These are phyloP conservation scores for Bhutanitis thaidina DNA, from an alignment of 2,888 invertebrate species.

Conservation along the genomic window DNA sequence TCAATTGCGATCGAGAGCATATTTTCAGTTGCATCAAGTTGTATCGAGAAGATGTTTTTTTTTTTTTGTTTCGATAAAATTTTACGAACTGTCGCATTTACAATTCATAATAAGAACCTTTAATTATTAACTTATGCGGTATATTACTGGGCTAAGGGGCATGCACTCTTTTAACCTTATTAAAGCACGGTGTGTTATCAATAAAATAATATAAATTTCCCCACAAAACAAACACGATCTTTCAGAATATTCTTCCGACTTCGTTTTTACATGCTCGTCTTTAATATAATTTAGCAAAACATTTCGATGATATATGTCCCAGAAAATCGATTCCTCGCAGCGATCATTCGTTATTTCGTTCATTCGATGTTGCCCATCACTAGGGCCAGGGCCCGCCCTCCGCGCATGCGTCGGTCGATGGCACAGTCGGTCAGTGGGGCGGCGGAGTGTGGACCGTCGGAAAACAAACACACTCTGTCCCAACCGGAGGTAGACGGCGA, in stretches of 20 bases:
- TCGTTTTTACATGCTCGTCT: too few relatives aligned
- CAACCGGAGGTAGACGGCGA: slow-evolving; percentile 56
- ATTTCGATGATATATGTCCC: not conserved
- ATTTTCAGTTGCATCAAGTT: not conserved
- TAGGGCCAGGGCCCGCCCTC: slow-evolving; percentile 18
- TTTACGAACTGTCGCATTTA: too few relatives aligned
- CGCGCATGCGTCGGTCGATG: slow-evolving; percentile 76
- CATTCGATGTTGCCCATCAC: slow-evolving; percentile 12
- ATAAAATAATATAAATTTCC: too few relatives aligned
- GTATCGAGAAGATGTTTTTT: slow-evolving; percentile 9
- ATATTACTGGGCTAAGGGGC: too few relatives aligned
- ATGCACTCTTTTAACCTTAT: too few relatives aligned
- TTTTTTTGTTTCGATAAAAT: too few relatives aligned
- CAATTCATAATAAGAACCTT: too few relatives aligned
- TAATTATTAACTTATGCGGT: too few relatives aligned
- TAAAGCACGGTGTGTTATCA: too few relatives aligned
- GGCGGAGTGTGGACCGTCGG: slow-evolving; percentile 51
- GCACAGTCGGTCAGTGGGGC: slow-evolving; percentile 75
- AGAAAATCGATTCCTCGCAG: not conserved
- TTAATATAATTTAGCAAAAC: too few relatives aligned
- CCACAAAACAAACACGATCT: too few relatives aligned
- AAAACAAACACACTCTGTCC: slow-evolving; percentile 74
- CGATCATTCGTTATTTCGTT: not conserved
- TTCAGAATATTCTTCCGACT: too few relatives aligned
- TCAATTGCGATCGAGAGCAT: slow-evolving; percentile 1